phyloP scores from a whole-genome alignment of 1,140 invertebrate species.

The Lucilia cuprina region DNA sequence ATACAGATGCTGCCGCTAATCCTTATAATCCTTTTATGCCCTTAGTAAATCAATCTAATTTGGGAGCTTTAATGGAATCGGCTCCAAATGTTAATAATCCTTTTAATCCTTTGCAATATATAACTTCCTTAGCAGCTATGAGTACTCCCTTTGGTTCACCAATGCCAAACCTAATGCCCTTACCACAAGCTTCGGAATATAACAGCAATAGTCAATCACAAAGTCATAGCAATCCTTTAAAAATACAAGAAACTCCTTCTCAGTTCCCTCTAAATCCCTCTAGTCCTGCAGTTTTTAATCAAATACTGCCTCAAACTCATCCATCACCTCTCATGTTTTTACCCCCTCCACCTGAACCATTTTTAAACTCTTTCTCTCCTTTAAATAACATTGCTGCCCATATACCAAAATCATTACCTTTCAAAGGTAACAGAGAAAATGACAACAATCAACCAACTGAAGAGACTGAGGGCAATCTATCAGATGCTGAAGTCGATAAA shows the following conservation, averaged over 20 bases:
- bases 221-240: not conserved
- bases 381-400: not conserved
- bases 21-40: not conserved
- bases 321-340: not conserved
- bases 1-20: not conserved
- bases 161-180: not conserved
- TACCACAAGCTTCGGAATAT: not conserved
- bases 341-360: not conserved
- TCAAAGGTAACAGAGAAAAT: not conserved
- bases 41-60: too few relatives aligned
- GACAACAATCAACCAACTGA: not conserved
- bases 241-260: not conserved
- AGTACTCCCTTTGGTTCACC: too few relatives aligned
- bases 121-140: not conserved
- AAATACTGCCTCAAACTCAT: not conserved
- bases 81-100: not conserved
- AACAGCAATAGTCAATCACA: too few relatives aligned
- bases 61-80: too few relatives aligned
- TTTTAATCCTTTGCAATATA: not conserved
- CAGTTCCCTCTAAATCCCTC: not conserved
- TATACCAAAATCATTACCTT: not conserved
- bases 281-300: not conserved
- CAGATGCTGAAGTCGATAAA: too few relatives aligned
- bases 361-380: not conserved
- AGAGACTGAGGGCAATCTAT: not conserved